Evolutionary conservation across 92 coral and sea anemone species (phyloP).

Genomic region (Ricordea florida): DNA sequence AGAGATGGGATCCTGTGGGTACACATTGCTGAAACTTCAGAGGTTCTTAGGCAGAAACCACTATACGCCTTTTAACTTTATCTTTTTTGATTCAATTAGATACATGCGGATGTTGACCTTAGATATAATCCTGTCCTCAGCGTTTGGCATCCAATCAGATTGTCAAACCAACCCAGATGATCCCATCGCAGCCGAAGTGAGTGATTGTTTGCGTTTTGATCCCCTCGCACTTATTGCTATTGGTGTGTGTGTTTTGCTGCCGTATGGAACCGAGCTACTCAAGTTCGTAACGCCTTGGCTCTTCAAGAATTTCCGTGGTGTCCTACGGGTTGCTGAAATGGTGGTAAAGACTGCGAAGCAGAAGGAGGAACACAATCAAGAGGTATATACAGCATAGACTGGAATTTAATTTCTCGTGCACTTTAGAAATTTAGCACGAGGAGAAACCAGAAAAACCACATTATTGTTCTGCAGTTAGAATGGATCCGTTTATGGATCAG

Average conservation of each 20-base stretch:
- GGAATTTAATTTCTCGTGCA: background rate
- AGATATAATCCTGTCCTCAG: conserved; percentile 55
- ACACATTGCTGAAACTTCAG: too few relatives aligned
- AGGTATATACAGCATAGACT: background rate
- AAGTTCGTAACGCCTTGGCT: background rate
- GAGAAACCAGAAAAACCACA: too few relatives aligned
- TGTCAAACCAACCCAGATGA: conserved; percentile 68
- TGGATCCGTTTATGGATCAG: too few relatives aligned
- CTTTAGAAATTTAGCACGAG: too few relatives aligned
- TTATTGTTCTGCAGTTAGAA: too few relatives aligned
- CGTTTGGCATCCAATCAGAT: conserved; percentile 61
- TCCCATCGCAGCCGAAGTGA: conserved; percentile 39
- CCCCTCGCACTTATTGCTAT: background rate
- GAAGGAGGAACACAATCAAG: background rate
- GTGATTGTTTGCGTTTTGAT: conserved; percentile 22
- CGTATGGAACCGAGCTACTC: background rate
- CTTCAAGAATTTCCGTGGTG: background rate
- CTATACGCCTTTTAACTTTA: too few relatives aligned
- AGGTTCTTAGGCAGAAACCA: too few relatives aligned
- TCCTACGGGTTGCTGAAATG: background rate
- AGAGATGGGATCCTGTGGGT: too few relatives aligned
- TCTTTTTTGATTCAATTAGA: conserved; percentile 6
- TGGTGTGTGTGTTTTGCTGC: background rate
- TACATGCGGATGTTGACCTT: conserved; percentile 60
- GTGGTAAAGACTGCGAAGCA: background rate